These are phyloP conservation scores for Drosophila parthenogenetica DNA, from an alignment of 2,888 invertebrate species.

Conservation along the genomic window DNA sequence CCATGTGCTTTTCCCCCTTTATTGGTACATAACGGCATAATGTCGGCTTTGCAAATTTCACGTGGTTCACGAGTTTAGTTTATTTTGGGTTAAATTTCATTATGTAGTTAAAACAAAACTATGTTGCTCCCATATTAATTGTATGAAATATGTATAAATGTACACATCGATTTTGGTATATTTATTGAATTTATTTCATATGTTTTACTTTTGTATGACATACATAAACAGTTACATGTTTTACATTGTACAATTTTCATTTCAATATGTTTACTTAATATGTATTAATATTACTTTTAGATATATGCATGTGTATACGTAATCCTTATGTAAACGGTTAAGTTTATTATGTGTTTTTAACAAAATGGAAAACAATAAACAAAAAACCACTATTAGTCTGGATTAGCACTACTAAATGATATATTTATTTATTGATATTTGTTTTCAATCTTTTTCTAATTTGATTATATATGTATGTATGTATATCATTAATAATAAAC, in stretches of 20 bases:
- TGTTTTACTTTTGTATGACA: conserved; percentile 55
- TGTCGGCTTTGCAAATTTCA: neutral
- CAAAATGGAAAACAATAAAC: conserved; percentile 54
- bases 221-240: conserved; percentile 78
- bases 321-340: conserved; percentile 61
- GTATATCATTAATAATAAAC: conserved; percentile 47
- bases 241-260: conserved; percentile 75
- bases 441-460: conserved; percentile 17
- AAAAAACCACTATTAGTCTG: conserved; percentile 56
- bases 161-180: conserved; percentile 60
- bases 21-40: neutral
- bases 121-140: too few relatives aligned
- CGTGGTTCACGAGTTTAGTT: too few relatives aligned
- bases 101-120: too few relatives aligned
- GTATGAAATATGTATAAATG: neutral
- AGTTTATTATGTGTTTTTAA: conserved; percentile 58
- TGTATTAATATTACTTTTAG: conserved; percentile 60
- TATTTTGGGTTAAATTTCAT: too few relatives aligned
- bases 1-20: conserved; percentile 1
- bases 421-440: conserved; percentile 30
- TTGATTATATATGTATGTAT: conserved; percentile 34
- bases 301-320: conserved; percentile 60
- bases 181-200: conserved; percentile 76
- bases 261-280: conserved; percentile 69
- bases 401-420: conserved; percentile 47